Conservation (phyloP, 2,888 invertebrate genomes). For the Plebejus anna region DNA sequence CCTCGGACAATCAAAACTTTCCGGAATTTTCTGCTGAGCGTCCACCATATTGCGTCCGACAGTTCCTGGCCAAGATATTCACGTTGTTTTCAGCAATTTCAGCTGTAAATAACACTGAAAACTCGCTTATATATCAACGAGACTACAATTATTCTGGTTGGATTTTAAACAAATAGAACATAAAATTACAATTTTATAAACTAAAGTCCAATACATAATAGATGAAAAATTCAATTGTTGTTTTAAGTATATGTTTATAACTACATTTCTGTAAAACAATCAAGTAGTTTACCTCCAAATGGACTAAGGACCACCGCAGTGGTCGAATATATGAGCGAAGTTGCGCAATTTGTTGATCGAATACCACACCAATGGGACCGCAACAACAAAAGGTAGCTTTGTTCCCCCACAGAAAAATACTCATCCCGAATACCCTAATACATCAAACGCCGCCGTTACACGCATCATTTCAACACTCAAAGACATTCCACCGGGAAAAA, state of each 20-base stretch:
- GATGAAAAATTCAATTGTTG: neutral
- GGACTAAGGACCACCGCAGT: neutral
- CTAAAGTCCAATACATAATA: neutral
- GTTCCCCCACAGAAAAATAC: conserved; percentile 66
- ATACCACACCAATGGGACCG: conserved; percentile 32
- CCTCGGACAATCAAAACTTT: conserved; percentile 80
- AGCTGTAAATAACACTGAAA: conserved; percentile 13
- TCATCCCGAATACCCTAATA: conserved; percentile 69
- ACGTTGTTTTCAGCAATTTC: conserved; percentile 47
- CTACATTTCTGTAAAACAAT: neutral
- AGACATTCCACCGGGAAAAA: conserved; percentile 75
- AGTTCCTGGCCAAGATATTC: conserved; percentile 43
- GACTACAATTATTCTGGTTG: too few relatives aligned
- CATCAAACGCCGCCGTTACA: conserved; percentile 74
- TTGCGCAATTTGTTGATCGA: conserved; percentile 22
- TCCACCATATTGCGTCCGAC: conserved; percentile 64
- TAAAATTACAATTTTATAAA: neutral
- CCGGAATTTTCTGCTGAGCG: conserved; percentile 75
- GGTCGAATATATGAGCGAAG: conserved; percentile 3
- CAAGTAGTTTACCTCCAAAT: neutral
- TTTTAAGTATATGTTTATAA: too few relatives aligned
- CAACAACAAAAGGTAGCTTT: conserved; percentile 50
- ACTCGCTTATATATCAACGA: neutral
- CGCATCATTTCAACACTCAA: conserved; percentile 77
- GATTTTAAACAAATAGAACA: too few relatives aligned